A percentile compares a stretch with the other conserved stretches of the same genome.
phyloP scores from a whole-genome alignment of 1,140 invertebrate genomes.

The Dendroctonus valens region DNA sequence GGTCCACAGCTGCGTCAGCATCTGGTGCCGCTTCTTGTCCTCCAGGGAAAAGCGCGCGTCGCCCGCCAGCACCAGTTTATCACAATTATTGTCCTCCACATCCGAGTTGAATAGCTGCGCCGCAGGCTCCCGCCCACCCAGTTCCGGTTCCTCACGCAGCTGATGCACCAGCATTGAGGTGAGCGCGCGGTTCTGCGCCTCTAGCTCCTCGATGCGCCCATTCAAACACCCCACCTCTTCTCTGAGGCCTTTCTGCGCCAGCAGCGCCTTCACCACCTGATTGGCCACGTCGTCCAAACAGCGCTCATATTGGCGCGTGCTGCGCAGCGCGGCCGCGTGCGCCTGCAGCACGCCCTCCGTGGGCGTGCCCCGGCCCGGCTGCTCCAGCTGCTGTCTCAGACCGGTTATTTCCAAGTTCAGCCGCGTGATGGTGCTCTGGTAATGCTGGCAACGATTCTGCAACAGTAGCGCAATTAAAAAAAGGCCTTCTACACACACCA shows the following conservation, averaged over 20 bases:
- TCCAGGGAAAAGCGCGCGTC: constrained; percentile 54
- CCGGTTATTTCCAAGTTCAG: constrained; percentile 74
- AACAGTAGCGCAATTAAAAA: constrained; percentile 42
- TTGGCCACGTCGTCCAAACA: constrained; percentile 77
- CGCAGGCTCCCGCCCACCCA: no score
- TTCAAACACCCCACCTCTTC: constrained; percentile 66
- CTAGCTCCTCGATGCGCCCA: constrained; percentile 64
- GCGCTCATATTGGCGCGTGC: constrained; percentile 70
- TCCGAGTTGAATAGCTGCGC: constrained; percentile 50
- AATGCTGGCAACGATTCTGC: constrained; percentile 71
- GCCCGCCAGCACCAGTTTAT: constrained; percentile 35
- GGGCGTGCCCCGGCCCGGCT: constrained; percentile 58
- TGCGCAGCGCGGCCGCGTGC: constrained; percentile 50
- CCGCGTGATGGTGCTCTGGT: constrained; percentile 67
- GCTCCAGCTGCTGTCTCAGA: constrained; percentile 63
- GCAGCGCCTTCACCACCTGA: constrained; percentile 75
- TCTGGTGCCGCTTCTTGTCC: constrained; percentile 60
- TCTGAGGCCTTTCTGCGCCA: constrained; percentile 75
- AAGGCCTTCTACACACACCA: neutral
- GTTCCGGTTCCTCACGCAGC: constrained; percentile 56
- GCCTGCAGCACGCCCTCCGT: constrained; percentile 57
- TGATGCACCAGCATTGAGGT: constrained; percentile 66
- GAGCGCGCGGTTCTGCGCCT: constrained; percentile 65
- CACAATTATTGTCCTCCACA: constrained; percentile 40
- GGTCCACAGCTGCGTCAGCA: constrained; percentile 60